Evolutionary conservation across 2,113 vertebrate genomes (phyloP).

Genomic region (Butorides virescens): DNA sequence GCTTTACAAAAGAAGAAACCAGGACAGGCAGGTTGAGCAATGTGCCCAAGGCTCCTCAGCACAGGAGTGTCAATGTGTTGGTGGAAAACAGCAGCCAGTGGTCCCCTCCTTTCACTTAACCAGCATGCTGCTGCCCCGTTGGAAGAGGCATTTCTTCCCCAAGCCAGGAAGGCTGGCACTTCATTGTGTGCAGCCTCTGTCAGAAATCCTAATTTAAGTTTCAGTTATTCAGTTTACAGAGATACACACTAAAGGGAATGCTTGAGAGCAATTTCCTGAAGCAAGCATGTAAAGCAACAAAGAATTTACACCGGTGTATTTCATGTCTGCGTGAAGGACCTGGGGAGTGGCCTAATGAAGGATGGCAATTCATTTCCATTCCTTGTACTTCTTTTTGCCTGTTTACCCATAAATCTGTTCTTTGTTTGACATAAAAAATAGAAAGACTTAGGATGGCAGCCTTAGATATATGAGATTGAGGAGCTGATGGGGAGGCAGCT

Average conservation of each 20-base stretch:
- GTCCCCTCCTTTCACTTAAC: neutral
- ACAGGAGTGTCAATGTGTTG: neutral
- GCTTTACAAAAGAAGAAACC: neutral
- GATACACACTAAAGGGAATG: neutral
- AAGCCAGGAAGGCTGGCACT: neutral
- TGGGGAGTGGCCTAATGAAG: neutral
- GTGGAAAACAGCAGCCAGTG: neutral
- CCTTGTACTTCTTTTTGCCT: constrained; percentile 12
- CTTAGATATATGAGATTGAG: neutral
- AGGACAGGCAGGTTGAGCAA: neutral
- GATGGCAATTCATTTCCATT: neutral
- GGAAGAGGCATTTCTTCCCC: neutral
- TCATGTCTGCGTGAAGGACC: neutral
- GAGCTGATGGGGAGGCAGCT: neutral
- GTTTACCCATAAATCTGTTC: constrained; percentile 16
- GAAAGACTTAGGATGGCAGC: neutral
- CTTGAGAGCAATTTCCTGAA: neutral
- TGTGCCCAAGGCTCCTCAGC: neutral
- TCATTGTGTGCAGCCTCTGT: neutral
- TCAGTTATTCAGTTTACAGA: neutral
- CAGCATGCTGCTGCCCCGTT: neutral
- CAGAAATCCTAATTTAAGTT: neutral
- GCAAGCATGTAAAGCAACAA: neutral
- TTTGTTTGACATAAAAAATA: neutral
- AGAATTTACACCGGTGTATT: neutral